Evolutionary conservation across 2,888 invertebrate genomes (phyloP).

Genomic region (Pyrocoelia pectoralis): DNA sequence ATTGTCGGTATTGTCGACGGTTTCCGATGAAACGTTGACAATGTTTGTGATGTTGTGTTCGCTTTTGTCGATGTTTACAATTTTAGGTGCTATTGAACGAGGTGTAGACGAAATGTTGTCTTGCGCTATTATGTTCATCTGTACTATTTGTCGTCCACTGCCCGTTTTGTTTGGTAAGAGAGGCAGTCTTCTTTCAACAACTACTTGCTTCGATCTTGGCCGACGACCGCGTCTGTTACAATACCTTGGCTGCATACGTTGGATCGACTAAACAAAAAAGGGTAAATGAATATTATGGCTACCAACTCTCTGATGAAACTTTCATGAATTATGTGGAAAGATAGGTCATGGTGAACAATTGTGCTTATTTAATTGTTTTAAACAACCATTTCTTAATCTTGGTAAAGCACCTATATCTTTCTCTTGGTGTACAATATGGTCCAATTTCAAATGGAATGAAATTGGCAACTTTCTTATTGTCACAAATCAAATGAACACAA

Average conservation of each 20-base stretch:
- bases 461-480: no score
- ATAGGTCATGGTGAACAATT: no score
- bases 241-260: conserved; percentile 56
- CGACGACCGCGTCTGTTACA: conserved; percentile 59
- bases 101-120: conserved; percentile 36
- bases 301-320: no score
- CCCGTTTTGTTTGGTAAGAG: conserved; percentile 66
- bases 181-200: conserved; percentile 79
- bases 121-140: conserved; percentile 58
- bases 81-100: conserved; percentile 26
- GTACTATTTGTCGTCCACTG: conserved; percentile 61
- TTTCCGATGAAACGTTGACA: conserved; percentile 1
- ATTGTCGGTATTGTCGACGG: not conserved
- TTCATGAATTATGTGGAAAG: no score
- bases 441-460: no score
- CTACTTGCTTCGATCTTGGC: conserved; percentile 67
- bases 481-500: no score
- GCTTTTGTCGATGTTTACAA: conserved; percentile 25
- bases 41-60: conserved; percentile 24
- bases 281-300: no score
- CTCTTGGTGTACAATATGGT: no score
- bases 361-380: no score
- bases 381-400: no score
- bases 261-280: conserved; percentile 47
- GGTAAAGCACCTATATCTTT: no score